Evolutionary conservation across 2,888 invertebrate genomes (phyloP).

Genomic region (Invenusta paracnida): DNA sequence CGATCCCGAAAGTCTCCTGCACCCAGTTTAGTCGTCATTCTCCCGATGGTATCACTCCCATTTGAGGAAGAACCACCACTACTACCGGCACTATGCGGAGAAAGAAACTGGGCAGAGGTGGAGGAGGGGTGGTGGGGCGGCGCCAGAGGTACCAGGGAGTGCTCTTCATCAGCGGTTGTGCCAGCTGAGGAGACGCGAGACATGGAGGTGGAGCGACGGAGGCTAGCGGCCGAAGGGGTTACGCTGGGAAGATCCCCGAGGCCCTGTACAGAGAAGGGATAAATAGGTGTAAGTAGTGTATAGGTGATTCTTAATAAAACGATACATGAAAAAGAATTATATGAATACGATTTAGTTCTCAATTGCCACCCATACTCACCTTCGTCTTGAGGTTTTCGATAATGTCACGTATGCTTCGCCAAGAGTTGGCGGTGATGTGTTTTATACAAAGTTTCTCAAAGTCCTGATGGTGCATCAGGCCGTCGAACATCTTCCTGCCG

Average conservation of each 20-base stretch:
- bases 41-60: slow-evolving; percentile 51
- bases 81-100: no score
- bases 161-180: not conserved
- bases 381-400: slow-evolving; percentile 68
- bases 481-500: slow-evolving; percentile 73
- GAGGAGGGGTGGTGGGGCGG: no score
- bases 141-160: no score
- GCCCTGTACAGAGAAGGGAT: not conserved
- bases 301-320: no score
- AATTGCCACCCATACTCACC: no score
- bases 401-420: slow-evolving; percentile 78
- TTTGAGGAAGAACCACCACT: not conserved
- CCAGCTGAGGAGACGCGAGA: not conserved
- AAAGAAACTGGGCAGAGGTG: no score
- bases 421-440: slow-evolving; percentile 72
- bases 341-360: no score
- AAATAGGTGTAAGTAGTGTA: not conserved
- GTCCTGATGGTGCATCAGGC: slow-evolving; percentile 70
- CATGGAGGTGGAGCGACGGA: not conserved
- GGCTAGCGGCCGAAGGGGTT: not conserved
- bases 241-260: not conserved
- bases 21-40: slow-evolving; percentile 50
- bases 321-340: no score
- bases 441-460: slow-evolving; percentile 75
- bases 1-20: slow-evolving; percentile 57